Percentiles rank a stretch among this genome's conserved stretches.
Evolutionary conservation across 2,888 invertebrate genomes (phyloP).

Genomic region (Marronus borbonicus): DNA sequence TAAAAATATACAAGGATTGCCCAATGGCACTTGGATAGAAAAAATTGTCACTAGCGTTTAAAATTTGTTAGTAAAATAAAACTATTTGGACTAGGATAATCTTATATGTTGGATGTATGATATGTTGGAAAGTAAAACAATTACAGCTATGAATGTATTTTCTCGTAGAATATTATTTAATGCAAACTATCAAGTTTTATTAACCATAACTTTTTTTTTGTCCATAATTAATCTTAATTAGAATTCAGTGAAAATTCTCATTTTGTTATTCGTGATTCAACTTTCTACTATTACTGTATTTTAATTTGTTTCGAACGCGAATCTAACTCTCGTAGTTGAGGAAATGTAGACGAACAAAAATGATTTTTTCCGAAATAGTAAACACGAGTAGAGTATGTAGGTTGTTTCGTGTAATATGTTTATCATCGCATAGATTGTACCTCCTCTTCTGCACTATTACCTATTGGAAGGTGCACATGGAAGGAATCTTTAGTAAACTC

Average conservation of each 20-base stretch:
- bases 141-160: not conserved
- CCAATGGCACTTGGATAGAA: too few relatives aligned
- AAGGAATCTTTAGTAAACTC: not conserved
- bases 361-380: constrained; percentile 16
- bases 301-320: not conserved
- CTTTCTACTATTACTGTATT: constrained; percentile 33
- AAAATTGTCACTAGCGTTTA: too few relatives aligned
- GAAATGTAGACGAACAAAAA: not conserved
- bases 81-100: too few relatives aligned
- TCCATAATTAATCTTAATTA: constrained; percentile 33
- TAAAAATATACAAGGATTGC: too few relatives aligned
- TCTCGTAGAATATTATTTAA: not conserved
- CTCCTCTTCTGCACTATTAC: constrained; percentile 17
- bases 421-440: constrained; percentile 13
- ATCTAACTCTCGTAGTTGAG: too few relatives aligned
- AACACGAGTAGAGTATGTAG: not conserved
- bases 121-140: not conserved
- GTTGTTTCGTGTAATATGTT: not conserved
- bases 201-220: not conserved
- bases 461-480: constrained; percentile 3
- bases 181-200: constrained; percentile 24
- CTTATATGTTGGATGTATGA: not conserved
- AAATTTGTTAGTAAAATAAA: too few relatives aligned
- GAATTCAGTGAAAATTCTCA: constrained; percentile 27
- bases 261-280: constrained; percentile 28